Base-by-base conservation (phyloP, 2,113 vertebrate species). In the Sapajus apella region DNA sequence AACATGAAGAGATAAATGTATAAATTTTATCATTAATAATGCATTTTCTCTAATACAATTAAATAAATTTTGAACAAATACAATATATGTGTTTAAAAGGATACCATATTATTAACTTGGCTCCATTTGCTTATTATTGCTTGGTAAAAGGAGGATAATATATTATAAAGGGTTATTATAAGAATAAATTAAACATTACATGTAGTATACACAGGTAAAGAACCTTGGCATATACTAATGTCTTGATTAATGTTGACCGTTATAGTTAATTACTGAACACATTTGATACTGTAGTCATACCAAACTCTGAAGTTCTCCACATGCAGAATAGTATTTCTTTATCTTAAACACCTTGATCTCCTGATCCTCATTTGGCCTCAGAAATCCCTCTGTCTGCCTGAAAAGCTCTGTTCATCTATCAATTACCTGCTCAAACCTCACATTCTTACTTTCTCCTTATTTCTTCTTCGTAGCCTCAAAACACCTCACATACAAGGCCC, bases 401-500 rank as follows among this genome's bases (percentile, higher is more conserved):
- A 80, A 73, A 72, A 25, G 8, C 21, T 21, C 18, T 32, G 2
- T 79, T 25, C 3, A 10, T 43, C 43, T 11, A 35, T 21, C n/a
- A 37, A 1, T 32, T 17, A 13, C 32, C 1, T 0, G 27, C 32
- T 40, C 52, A 35, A 2, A 25, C 32, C 14, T 37, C 55, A 56
- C 27, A 30, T 20, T 3, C 32, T 56, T 47, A 52, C 13, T 55
- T 23, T 35, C 13, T 6, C 20, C 11, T 13, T 30, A 4, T 17
- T 2, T 32, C 4, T 17, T 18, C 3, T 55, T 55, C 27, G 61
- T 3, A 27, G 37, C 25, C 17, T 52, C 23, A 4, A 12, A 18
- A 8, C 0, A 52, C 3, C 3, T 77, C 20, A 2, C 5, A 16
- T 12, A 27, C 18, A 23, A 35, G 25, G 9, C 12, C 27, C 18